A percentile compares a stretch with the other conserved stretches of the same genome.
Conservation (phyloP, 2,888 invertebrate species). For the Monochamus alternatus region DNA sequence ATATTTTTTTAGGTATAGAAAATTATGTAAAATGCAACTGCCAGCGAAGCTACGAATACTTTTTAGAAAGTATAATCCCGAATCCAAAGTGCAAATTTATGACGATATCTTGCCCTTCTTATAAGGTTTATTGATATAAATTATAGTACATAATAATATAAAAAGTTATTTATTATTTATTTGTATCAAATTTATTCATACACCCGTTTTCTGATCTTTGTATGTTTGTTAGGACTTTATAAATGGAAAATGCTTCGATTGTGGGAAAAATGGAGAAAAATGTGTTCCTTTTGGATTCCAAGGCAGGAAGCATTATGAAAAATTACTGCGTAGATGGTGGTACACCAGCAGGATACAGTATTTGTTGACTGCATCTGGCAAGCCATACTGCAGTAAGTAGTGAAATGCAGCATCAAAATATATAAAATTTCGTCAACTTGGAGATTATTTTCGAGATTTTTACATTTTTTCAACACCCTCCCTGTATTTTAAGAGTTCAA, state of each 20-base stretch:
- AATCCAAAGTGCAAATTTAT: slow-evolving; percentile 84
- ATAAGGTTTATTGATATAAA: slow-evolving; percentile 75
- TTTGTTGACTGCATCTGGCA: slow-evolving; percentile 79
- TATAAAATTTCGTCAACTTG: too few species aligned
- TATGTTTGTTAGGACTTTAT: slow-evolving; percentile 75
- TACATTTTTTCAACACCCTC: too few species aligned
- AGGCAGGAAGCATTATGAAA: slow-evolving; percentile 74
- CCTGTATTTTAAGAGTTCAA: too few species aligned
- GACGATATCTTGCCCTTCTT: slow-evolving; percentile 85
- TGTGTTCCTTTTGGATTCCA: slow-evolving; percentile 82
- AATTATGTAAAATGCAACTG: slow-evolving; percentile 90
- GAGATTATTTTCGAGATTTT: too few species aligned
- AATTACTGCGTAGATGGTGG: slow-evolving; percentile 48
- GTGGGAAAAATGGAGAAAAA: slow-evolving; percentile 77
- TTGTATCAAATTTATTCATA: too few species aligned
- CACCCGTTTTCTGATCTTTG: too few species aligned
- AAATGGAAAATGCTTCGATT: slow-evolving; percentile 81
- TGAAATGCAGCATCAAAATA: too few species aligned
- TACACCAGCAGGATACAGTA: slow-evolving; percentile 75
- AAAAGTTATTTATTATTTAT: too few species aligned
- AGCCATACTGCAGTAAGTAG: slow-evolving; percentile 85
- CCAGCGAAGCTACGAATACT: slow-evolving; percentile 86
- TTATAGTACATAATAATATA: too few species aligned
- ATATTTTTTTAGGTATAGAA: slow-evolving; percentile 73
- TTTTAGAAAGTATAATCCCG: slow-evolving; percentile 86